These are phyloP conservation scores for Tetropium fuscum DNA, from an alignment of 2,888 invertebrate species.

Conservation along the genomic window DNA sequence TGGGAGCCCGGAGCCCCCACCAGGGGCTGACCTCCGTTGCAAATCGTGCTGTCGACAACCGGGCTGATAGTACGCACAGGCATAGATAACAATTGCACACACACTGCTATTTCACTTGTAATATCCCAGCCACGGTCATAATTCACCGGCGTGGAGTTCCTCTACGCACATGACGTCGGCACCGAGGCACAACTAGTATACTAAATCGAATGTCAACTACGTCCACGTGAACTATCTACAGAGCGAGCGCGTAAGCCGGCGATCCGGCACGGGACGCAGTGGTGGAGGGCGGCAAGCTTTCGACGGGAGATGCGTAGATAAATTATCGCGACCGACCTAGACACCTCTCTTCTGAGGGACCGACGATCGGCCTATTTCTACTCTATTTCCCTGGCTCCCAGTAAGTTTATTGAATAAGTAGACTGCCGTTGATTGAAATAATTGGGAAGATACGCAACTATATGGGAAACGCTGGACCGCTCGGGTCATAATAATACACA, in stretches of 20 bases:
- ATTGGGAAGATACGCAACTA: too few relatives aligned
- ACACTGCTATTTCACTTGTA: slow-evolving; percentile 1
- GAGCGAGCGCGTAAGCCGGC: slow-evolving; percentile 35
- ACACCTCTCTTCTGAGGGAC: too few relatives aligned
- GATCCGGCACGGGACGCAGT: slow-evolving; percentile 13
- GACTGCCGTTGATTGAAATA: too few relatives aligned
- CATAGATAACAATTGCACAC: slow-evolving; percentile 24
- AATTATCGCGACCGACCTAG: too few relatives aligned
- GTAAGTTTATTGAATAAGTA: too few relatives aligned
- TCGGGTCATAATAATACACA: too few relatives aligned
- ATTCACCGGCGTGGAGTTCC: slow-evolving; percentile 65
- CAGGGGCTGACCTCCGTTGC: slow-evolving; percentile 60
- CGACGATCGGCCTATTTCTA: too few relatives aligned
- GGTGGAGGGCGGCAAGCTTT: slow-evolving; percentile 65
- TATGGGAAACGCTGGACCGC: too few relatives aligned
- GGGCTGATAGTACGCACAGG: slow-evolving; percentile 31
- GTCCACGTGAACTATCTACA: slow-evolving; percentile 69
- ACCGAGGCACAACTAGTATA: slow-evolving; percentile 55
- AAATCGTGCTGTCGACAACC: slow-evolving; percentile 57
- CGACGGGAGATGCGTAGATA: slow-evolving; percentile 55
- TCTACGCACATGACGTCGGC: slow-evolving; percentile 69
- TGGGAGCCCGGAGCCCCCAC: slow-evolving; percentile 59
- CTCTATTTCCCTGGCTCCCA: too few relatives aligned
- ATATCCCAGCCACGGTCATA: slow-evolving; percentile 21
- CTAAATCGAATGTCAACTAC: slow-evolving; percentile 71